Evolutionary conservation across 2,113 vertebrate species (phyloP), one percentile per base, ranked within the genome.

Genomic region (Pachypanchax playfairii): DNA sequence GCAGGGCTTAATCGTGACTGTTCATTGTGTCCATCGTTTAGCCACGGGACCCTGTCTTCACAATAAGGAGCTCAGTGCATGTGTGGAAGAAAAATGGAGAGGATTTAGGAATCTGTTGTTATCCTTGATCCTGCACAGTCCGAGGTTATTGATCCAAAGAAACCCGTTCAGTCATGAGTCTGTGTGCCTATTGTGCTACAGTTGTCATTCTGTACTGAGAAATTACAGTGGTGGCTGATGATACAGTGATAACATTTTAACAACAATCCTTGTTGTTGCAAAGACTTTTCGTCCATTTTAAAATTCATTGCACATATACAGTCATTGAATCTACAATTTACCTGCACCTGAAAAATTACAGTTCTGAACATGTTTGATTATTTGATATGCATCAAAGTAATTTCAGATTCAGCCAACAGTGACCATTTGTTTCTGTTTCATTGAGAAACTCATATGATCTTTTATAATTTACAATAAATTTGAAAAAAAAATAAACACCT

Each of bases 131-230:
- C 75, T 6, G 48, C 70, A 74, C 44, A 84, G 87, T 77, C 61
- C 67, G 47, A 33, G 50, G 70, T 86, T 81, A 89, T 85, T 77
- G 88, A 89, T 85, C 83, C 54, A 61, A 57, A 53, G 24, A 80
- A 77, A 78, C 75, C 22, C 65, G 66, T 82, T 88, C 75, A 80
- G 83, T 87, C 83, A 82, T 78, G 79, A 72, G 76, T 47, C 18
- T 51, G 29, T 20, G 22, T 48, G 28, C n/a, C 8, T 18, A 42
- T 33, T 26, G 28, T 51, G n/a, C 48, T 20, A 8, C 48, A 31
- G 5, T 12, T 29, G n/a, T 7, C 1, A 10, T 20, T 20, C n/a
- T 33, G 12, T 31, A 14, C 11, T 1, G 28, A 3, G 3, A n/a
- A 13, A 8, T 29, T 15, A 5, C 4, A 13, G 26, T 28, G 18